phyloP scores from a whole-genome alignment of 2,113 vertebrate species.

The Oostethus manadensis region DNA sequence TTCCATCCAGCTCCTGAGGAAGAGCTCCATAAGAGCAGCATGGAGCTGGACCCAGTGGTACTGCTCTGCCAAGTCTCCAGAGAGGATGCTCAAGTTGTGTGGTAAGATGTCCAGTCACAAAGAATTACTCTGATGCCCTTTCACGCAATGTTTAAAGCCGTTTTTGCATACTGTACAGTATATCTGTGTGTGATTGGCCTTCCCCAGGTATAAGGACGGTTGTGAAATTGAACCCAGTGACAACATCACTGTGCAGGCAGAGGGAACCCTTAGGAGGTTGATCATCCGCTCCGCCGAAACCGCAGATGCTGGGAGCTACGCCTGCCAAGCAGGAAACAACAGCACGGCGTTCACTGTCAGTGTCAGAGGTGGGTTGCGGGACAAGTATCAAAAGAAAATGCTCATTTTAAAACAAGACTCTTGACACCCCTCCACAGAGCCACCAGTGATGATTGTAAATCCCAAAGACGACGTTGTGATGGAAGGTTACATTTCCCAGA shows the following conservation, averaged over 20 bases:
- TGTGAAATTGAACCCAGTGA: conserved; percentile 57
- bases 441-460: conserved; percentile 77
- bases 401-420: not conserved
- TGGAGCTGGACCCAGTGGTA: conserved; percentile 72
- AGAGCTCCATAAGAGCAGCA: conserved; percentile 64
- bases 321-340: conserved; percentile 62
- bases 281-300: conserved; percentile 68
- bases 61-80: conserved; percentile 69
- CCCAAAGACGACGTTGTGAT: conserved; percentile 74
- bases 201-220: conserved; percentile 67
- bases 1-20: conserved; percentile 57
- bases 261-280: conserved; percentile 67
- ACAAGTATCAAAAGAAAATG: not conserved
- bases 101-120: conserved; percentile 37
- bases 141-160: not conserved
- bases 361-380: conserved; percentile 59
- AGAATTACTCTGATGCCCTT: not conserved
- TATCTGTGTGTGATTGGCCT: conserved; percentile 1
- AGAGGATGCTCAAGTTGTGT: conserved; percentile 55
- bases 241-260: conserved; percentile 66
- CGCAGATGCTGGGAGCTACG: conserved; percentile 67
- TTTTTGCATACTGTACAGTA: not conserved
- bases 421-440: conserved; percentile 63
- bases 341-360: conserved; percentile 65
- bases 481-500: conserved; percentile 62